Percentiles rank a stretch among this genome's conserved stretches.
Evolutionary conservation across 2,888 invertebrate genomes (phyloP).

Genomic region (Platycheirus albimanus): DNA sequence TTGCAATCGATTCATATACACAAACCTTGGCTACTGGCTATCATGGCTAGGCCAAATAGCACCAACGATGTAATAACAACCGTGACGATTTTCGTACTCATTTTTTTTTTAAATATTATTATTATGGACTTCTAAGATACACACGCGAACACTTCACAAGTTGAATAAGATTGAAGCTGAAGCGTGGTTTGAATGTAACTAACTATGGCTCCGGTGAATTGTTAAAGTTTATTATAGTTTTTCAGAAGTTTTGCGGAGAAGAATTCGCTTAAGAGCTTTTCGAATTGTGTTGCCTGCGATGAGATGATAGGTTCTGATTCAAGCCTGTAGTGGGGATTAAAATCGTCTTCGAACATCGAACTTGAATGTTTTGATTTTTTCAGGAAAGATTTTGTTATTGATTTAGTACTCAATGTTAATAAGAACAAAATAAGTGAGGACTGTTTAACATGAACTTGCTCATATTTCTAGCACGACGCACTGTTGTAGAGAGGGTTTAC

Average conservation of each 20-base stretch:
- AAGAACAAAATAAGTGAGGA: no score
- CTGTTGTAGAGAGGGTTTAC: no score
- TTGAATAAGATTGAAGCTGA: constrained; percentile 31
- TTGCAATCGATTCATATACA: constrained; percentile 15
- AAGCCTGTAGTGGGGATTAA: constrained; percentile 4
- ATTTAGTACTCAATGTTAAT: no score
- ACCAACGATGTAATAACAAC: constrained; percentile 51
- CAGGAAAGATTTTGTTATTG: neutral
- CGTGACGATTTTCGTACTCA: constrained; percentile 65
- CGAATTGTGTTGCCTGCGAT: neutral
- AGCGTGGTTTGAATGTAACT: constrained; percentile 63
- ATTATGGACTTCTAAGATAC: constrained; percentile 24
- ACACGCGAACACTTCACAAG: constrained; percentile 31
- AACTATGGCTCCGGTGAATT: constrained; percentile 43
- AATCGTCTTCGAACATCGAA: constrained; percentile 28
- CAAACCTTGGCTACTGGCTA: constrained; percentile 64
- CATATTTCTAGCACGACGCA: no score
- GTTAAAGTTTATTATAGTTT: constrained; percentile 62
- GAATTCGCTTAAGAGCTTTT: neutral
- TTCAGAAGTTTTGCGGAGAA: neutral
- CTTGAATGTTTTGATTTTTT: neutral
- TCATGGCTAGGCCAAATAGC: constrained; percentile 39
- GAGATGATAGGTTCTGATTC: constrained; percentile 9
- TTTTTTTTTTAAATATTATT: constrained; percentile 14
- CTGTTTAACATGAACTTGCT: no score